phyloP scores from a whole-genome alignment of 2,113 vertebrate genomes.

The Ailuropoda melanoleuca region DNA sequence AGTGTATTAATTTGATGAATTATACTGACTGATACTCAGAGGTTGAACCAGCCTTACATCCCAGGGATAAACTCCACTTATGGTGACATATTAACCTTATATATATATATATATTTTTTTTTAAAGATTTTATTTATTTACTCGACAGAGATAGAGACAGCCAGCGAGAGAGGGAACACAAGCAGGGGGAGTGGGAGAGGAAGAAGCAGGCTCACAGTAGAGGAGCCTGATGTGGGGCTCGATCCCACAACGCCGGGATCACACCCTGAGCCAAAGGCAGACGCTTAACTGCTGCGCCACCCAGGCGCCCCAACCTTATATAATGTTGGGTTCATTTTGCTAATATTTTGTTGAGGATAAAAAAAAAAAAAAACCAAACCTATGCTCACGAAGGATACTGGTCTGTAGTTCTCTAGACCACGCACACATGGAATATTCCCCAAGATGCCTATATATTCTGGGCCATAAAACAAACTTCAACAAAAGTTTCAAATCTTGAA shows the following conservation, averaged over 20 bases:
- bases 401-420: not conserved
- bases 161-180: no score
- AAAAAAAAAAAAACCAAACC: not conserved
- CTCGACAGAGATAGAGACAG: no score
- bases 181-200: no score
- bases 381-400: not conserved
- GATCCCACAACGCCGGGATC: no score
- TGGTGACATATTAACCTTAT: fast-evolving
- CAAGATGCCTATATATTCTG: not conserved
- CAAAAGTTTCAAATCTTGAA: not conserved
- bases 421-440: no score
- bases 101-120: no score
- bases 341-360: not conserved
- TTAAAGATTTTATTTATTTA: no score
- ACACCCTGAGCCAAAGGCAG: no score
- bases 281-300: no score
- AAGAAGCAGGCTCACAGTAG: no score
- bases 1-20: not conserved
- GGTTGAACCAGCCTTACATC: not conserved
- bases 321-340: not conserved
- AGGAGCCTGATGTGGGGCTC: no score
- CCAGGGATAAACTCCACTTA: not conserved
- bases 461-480: not conserved
- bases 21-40: not conserved
- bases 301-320: no score